Percentiles rank a stretch among this genome's conserved stretches.
phyloP scores from a whole-genome alignment of 2,888 invertebrate genomes.

The Pseudanteris insignis region DNA sequence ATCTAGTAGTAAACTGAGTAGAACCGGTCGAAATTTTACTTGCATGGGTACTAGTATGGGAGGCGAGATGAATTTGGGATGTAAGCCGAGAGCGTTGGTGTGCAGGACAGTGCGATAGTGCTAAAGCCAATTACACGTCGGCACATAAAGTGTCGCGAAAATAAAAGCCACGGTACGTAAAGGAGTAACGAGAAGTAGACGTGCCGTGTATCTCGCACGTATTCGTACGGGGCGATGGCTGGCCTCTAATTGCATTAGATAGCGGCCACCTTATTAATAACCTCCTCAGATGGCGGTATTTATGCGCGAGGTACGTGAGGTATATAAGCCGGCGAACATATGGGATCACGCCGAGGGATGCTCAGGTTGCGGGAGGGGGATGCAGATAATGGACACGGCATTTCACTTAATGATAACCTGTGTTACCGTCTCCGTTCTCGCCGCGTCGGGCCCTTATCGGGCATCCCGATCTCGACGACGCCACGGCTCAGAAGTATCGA shows the following conservation, averaged over 20 bases:
- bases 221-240: slow-evolving; percentile 48
- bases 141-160: slow-evolving; percentile 24
- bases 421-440: slow-evolving; percentile 47
- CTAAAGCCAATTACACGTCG: slow-evolving; percentile 18
- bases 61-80: too few relatives aligned
- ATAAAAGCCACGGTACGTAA: slow-evolving; percentile 22
- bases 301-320: slow-evolving; percentile 43
- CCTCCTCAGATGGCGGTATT: slow-evolving; percentile 52
- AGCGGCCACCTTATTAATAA: slow-evolving; percentile 65
- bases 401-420: slow-evolving; percentile 67
- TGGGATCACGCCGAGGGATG: slow-evolving; percentile 52
- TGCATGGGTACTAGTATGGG: too few relatives aligned
- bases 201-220: slow-evolving; percentile 51
- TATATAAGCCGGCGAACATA: slow-evolving; percentile 40
- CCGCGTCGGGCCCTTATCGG: slow-evolving; percentile 52
- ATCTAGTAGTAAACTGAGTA: too few relatives aligned
- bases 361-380: slow-evolving; percentile 50
- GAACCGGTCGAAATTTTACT: too few relatives aligned
- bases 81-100: slow-evolving; percentile 2
- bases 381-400: slow-evolving; percentile 65
- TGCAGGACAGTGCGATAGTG: slow-evolving; percentile 2
- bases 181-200: slow-evolving; percentile 36
- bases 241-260: slow-evolving; percentile 66
- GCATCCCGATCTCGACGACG: slow-evolving; percentile 57
- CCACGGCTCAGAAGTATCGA: slow-evolving; percentile 49